phyloP scores from a whole-genome alignment of 2,797 vertebrate genomes.

The Lacerta agilis region DNA sequence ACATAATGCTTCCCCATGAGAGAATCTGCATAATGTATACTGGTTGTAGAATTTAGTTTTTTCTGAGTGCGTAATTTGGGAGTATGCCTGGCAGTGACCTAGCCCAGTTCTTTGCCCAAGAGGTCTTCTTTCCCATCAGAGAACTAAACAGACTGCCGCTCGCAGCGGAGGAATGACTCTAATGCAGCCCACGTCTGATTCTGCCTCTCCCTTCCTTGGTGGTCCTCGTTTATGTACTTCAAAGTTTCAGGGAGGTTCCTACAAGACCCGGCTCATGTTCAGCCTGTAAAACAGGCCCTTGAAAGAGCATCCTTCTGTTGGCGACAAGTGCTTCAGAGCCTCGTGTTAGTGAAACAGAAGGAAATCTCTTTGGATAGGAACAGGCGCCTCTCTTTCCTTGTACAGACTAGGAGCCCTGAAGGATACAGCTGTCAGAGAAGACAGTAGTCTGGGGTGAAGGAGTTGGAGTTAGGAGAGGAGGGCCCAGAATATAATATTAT shows the following conservation, averaged over 20 bases:
- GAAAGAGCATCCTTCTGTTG: slow-evolving; percentile 44
- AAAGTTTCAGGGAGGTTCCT: slow-evolving; percentile 28
- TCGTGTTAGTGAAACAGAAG: slow-evolving; percentile 38
- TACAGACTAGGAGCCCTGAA: background rate
- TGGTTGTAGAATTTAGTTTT: background rate
- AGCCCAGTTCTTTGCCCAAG: background rate
- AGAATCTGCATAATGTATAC: background rate
- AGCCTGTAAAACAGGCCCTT: slow-evolving; percentile 21
- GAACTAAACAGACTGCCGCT: background rate
- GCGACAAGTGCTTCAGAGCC: slow-evolving; percentile 29
- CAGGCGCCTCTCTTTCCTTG: background rate
- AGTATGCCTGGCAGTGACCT: too few species aligned
- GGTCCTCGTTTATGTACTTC: slow-evolving; percentile 15
- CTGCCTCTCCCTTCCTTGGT: background rate
- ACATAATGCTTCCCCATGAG: background rate
- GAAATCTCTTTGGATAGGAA: slow-evolving; percentile 28
- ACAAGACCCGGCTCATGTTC: background rate
- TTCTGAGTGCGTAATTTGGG: background rate
- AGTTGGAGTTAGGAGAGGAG: too few species aligned
- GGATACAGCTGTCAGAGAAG: too few species aligned
- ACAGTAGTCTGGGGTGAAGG: too few species aligned
- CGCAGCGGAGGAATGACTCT: background rate
- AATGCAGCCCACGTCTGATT: background rate
- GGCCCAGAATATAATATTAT: too few species aligned
- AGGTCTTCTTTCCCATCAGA: background rate